Evolutionary conservation across 2,797 vertebrate genomes (phyloP), one percentile per base, ranked within the genome.

Genomic region (Cheirogaleus major): DNA sequence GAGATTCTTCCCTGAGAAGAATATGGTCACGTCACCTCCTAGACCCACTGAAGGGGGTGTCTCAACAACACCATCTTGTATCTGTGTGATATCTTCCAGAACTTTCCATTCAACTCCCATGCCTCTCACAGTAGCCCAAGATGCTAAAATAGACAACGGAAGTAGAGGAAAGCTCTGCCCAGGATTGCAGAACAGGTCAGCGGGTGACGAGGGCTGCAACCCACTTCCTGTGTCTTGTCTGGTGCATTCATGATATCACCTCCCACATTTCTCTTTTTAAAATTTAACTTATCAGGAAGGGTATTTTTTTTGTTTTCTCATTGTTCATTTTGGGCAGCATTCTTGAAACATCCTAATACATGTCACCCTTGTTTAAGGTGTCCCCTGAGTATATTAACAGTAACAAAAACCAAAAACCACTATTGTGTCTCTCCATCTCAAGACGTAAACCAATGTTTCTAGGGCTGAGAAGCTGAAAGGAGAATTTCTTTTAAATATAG

Each of bases 331-430:
- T 65, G 48, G 25, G 67, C 13, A 78, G 3, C 14, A 52, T 91
- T 93, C 11, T 27, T 92, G 57, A 87, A 95, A 55, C 80, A 81
- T 65, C n/a, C 38, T 48, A 90, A 82, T 67, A 92, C 87, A 67
- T 35, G 45, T 50, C 67, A 41, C 1, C 23, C 4, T 50, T 93
- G 79, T 72, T 94, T 80, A 86, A 70, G 41, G 57, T 67, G n/a
- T 11, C n/a, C 69, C 61, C 11, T 55, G 38, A n/a, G 55, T 15
- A 55, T 80, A 35, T 38, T 85, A 73, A 75, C 13, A 65, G 32
- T 20, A 94, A 79, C 15, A 81, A 89, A 8, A 25, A 35, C 8
- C 4, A 38, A 38, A 55, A 55, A 7, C 1, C 9, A 48, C 22
- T 30, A 67, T 78, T 72, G 22, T 85, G 32, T 61, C 43, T 91